Conservation (phyloP, 2,113 vertebrate genomes). For the Emydocephalus ijimae region DNA sequence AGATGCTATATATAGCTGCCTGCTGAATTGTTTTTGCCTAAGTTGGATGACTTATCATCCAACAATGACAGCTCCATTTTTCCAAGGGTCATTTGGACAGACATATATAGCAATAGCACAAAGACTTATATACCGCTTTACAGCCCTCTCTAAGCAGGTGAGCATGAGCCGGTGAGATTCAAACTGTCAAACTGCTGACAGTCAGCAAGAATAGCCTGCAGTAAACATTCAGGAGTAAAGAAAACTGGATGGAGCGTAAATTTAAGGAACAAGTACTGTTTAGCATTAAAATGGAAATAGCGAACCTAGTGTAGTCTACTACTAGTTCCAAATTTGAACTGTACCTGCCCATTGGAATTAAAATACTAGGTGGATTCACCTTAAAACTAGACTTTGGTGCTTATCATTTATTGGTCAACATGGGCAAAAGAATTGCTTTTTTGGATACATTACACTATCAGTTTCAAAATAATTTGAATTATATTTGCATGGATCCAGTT, state of each 20-base stretch:
- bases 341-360: background rate
- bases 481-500: background rate
- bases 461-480: background rate
- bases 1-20: background rate
- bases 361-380: background rate
- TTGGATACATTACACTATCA: background rate
- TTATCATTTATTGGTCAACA: background rate
- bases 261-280: background rate
- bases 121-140: too few relatives aligned
- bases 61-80: background rate
- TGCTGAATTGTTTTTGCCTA: background rate
- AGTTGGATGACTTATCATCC: too few relatives aligned
- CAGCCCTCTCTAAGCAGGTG: too few relatives aligned
- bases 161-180: too few relatives aligned
- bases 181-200: too few relatives aligned
- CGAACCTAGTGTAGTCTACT: background rate
- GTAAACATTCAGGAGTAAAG: background rate
- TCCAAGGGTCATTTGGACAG: background rate
- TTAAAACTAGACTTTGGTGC: background rate
- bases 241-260: background rate
- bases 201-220: too few relatives aligned
- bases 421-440: background rate
- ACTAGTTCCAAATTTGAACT: background rate
- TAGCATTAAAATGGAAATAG: background rate
- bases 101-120: background rate